Evolutionary conservation across 2,888 invertebrate species (phyloP), one percentile per base, ranked within the genome.

Genomic region (Folsomia candida): DNA sequence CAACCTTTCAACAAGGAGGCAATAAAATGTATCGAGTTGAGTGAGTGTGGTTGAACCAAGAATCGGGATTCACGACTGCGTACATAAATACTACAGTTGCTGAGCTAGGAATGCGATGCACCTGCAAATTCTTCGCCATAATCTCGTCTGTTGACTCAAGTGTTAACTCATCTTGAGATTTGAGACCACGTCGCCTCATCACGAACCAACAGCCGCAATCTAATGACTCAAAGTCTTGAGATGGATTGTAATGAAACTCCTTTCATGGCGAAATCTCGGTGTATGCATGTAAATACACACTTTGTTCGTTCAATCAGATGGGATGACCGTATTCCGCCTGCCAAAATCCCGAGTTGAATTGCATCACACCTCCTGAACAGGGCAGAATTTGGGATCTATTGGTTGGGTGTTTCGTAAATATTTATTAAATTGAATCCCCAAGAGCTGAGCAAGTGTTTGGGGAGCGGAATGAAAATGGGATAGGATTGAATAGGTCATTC

Each of bases 121-220:
- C 62, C 62, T 62, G 62, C 62, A 62, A 22, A 62, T 62, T 24
- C 24, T 29, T 62, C 29, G 62, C 62, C 27, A 60, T 60, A 60
- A 54, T 20, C 54, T 54, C 18, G 20, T 54, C 54, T 22, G n/a
- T 18, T 20, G 54, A 54, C 20, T 18, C 54, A 22, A 54, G 54
- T 54, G 54, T 54, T 54, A 54, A 54, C 54, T 54, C 54, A 54
- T 54, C 54, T 54, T 54, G 54, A 54, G 18, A 54, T 22, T 54
- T 54, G 6, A 54, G 11, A 54, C n/a, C 6, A 54, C n/a, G 6
- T 54, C 54, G 18, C 22, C 54, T 14, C 54, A 22, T 54, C 54
- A 54, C 54, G 54, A 54, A 54, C 54, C 37, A 37, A 37, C 37
- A 37, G 37, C 37, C 37, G 37, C 37, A 37, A 54, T 22, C 18